Base-by-base conservation (phyloP, 2,797 vertebrate species). In the Danio kyathit region DNA sequence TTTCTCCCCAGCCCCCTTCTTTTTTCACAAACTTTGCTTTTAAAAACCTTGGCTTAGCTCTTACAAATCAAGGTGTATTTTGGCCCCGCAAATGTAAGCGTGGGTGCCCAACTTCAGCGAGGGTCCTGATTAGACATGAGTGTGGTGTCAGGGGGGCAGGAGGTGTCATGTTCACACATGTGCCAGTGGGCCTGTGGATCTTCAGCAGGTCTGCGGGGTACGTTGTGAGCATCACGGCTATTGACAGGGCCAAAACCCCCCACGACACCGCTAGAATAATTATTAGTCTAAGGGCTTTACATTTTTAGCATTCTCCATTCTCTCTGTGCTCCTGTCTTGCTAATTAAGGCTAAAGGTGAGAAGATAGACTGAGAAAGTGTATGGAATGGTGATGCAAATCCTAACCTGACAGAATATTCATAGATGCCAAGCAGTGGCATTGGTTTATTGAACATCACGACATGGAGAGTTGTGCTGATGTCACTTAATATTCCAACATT, bases 331-430 rank as follows among this genome's bases (percentile, higher is more conserved):
- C 63, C 76, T 75, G 70, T 84, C 81, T 79, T 82, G 76, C 82
- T 91, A 89, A 92, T 91, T 88, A 88, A 85, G 79, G 80, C 70
- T 57, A 88, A 89, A 90, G 90, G 86, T 91, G 86, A 86, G 71
- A 79, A 64, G 75, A 88, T 54, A 57, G 72, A 54, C 74, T 38
- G 78, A 82, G 66, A 80, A 7, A 73, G 54, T 51, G 38, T 82
- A 51, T 66, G 46, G 70, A 64, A 69, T 73, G 80, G 14, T 56
- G 66, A 83, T 83, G 7, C 72, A 60, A 73, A 63, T 49, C 51
- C 73, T 44, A 51, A 54, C 7, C 19, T 65, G 57, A 60, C 60
- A 61, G 66, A 66, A 78, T 59, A 79, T 79, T 81, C 71, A 83
- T 79, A 70, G n/a, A 79, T 49, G 66, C 38, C 43, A 74, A 63